These are phyloP conservation scores for Dicaeum eximium DNA, from an alignment of 2,113 vertebrate genomes.

Conservation along the genomic window DNA sequence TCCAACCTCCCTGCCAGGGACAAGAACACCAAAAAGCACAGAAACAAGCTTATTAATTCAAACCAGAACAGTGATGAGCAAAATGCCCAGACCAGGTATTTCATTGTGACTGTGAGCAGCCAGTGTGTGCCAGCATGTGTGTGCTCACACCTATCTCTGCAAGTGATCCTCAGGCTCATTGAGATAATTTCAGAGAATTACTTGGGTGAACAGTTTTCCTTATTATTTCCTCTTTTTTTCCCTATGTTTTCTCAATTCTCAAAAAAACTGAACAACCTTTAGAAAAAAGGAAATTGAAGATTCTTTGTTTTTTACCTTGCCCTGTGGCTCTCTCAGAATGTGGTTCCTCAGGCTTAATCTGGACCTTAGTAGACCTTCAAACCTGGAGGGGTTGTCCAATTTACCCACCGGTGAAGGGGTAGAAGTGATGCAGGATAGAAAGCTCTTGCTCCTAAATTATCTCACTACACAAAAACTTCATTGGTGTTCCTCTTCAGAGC, in stretches of 20 bases:
- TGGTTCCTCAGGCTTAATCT: not conserved
- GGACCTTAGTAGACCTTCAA: accelerated
- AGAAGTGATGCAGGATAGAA: not conserved
- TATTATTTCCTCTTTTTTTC: not conserved
- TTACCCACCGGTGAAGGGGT: not conserved
- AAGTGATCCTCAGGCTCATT: accelerated
- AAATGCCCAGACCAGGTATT: not conserved
- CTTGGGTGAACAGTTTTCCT: not conserved
- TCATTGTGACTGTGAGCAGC: not conserved
- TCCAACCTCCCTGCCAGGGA: not conserved
- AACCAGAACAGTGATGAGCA: not conserved
- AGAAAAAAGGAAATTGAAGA: not conserved
- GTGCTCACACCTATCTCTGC: accelerated
- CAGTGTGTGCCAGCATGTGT: not conserved
- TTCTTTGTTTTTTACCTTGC: not conserved
- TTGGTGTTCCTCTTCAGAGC: not conserved
- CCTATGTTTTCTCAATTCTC: not conserved
- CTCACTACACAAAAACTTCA: not conserved
- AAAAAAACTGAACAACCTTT: accelerated
- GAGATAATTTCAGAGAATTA: not conserved
- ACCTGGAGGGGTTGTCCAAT: not conserved
- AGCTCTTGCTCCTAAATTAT: not conserved
- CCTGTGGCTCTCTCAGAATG: not conserved
- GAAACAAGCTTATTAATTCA: not conserved
- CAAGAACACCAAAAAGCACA: not conserved